phyloP scores from a whole-genome alignment of 1,140 invertebrate genomes.

The Polypedilum pembai region DNA sequence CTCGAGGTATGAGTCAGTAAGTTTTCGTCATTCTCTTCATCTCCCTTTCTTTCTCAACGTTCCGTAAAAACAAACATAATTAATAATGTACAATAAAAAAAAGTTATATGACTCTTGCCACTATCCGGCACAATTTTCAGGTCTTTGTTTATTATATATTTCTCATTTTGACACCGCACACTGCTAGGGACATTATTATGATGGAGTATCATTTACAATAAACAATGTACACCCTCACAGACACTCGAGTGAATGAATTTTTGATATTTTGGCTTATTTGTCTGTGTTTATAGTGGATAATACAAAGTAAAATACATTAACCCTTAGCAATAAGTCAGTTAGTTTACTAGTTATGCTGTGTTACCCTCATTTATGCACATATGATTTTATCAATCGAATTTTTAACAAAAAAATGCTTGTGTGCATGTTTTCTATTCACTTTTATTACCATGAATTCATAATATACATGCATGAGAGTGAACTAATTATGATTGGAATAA shows the following conservation, averaged over 20 bases:
- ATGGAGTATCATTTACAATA: conserved; percentile 3
- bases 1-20: conserved; percentile 2
- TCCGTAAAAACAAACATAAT: conserved; percentile 22
- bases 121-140: conserved; percentile 19
- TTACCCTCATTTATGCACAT: background rate
- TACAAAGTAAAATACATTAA: background rate
- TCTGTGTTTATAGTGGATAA: no score
- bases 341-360: background rate
- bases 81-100: conserved; percentile 25
- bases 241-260: background rate
- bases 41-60: background rate
- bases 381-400: background rate
- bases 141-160: background rate
- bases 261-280: background rate
- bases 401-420: no score
- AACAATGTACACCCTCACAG: background rate
- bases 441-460: no score
- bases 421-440: no score
- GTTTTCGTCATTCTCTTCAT: background rate
- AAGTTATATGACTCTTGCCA: conserved; percentile 19
- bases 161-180: background rate
- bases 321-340: background rate
- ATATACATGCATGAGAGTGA: no score
- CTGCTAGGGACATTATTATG: background rate
- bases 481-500: no score